phyloP scores from a whole-genome alignment of 2,113 vertebrate species.

The Cnemophilus loriae region DNA sequence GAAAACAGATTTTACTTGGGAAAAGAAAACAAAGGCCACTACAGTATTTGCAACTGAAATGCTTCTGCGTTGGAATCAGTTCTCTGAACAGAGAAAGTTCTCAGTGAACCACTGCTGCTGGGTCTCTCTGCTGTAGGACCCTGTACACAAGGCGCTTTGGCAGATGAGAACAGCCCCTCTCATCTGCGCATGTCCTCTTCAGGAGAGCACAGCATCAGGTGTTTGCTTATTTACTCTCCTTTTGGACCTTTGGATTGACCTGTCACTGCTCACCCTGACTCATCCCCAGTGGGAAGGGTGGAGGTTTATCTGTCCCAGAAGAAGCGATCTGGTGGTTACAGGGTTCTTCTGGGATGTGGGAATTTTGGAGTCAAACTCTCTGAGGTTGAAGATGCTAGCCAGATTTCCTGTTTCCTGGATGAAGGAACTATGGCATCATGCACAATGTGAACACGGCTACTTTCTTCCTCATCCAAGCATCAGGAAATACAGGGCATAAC shows the following conservation, averaged over 20 bases:
- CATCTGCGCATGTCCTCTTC: background rate
- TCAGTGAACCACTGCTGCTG: background rate
- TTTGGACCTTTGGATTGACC: background rate
- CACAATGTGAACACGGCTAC: background rate
- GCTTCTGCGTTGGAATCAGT: background rate
- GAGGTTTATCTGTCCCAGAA: background rate
- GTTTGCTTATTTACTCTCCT: background rate
- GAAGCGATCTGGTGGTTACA: background rate
- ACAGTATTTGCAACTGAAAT: background rate
- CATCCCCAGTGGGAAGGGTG: background rate
- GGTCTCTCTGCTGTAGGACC: background rate
- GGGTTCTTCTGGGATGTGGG: background rate
- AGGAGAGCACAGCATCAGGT: background rate
- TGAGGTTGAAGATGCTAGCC: background rate
- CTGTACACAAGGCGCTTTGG: background rate
- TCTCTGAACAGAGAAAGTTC: background rate
- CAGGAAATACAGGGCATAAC: background rate
- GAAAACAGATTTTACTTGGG: conserved; percentile 24
- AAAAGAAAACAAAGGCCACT: background rate
- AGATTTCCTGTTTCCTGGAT: background rate
- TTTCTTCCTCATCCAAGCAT: background rate
- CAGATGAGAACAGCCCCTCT: background rate
- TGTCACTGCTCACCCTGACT: background rate
- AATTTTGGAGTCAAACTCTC: background rate
- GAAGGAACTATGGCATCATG: background rate